phyloP scores from a whole-genome alignment of 2,888 invertebrate genomes.

The Metacarcinus magister region DNA sequence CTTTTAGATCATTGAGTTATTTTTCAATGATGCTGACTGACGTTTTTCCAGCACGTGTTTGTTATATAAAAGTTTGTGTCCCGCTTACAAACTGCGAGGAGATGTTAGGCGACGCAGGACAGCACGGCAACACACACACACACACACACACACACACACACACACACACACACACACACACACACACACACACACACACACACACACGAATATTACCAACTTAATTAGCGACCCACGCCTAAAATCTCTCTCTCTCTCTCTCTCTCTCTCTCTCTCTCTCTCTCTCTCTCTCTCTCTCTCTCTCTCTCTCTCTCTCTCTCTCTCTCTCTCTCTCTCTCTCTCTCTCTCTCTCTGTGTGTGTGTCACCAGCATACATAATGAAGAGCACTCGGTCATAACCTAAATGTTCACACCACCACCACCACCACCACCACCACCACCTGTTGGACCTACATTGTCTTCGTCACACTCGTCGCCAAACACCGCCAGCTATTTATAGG shows the following conservation, averaged over 20 bases:
- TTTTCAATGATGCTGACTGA: neutral
- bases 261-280: neutral
- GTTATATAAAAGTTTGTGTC: neutral
- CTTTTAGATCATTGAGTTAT: slow-evolving; percentile 38
- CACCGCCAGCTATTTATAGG: too few relatives aligned
- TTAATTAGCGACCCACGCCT: slow-evolving; percentile 11
- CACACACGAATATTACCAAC: neutral
- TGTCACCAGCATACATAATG: neutral
- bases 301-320: neutral
- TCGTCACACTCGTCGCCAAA: too few relatives aligned
- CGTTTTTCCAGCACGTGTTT: neutral
- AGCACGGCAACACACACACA: neutral
- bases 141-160: neutral
- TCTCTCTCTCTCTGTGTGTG: neutral
- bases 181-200: neutral
- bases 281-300: neutral
- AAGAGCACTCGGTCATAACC: too few relatives aligned
- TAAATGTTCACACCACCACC: neutral
- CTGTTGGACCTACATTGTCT: too few relatives aligned
- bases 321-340: slow-evolving; percentile 5
- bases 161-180: neutral
- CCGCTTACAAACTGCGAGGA: neutral
- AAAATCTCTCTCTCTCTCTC: neutral
- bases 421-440: neutral
- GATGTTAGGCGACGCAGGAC: neutral